Base-by-base conservation (phyloP, 1,140 invertebrate species). In the Ruditapes philippinarum region DNA sequence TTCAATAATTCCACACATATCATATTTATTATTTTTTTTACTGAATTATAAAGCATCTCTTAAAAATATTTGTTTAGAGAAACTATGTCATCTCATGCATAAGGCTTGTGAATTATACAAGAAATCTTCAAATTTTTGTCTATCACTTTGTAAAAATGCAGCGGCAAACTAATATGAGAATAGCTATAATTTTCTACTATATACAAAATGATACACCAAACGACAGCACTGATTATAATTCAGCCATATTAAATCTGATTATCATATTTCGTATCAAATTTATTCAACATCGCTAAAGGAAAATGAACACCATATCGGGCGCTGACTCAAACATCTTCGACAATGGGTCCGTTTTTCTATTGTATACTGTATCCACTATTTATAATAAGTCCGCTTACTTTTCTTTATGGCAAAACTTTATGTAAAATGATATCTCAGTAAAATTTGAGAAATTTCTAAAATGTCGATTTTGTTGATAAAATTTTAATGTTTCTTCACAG, bases 391-490 rank as follows among this genome's bases (percentile, higher is more conserved):
- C 40, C 40, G 73, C 73, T 76, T 49, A 25, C 5, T 45, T 76
- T 76, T 49, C 40, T 49, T 76, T 76, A 51, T 49, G 19, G 33
- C 19, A n/a, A 49, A 17, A 31, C 17, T n/a, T n/a, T 51, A 25
- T 76, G 33, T 28, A 51, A 49, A 51, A 49, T 33, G 73, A 76
- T 49, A 76, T 76, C 28, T 49, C 33, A 38, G 65, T 70, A 70
- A 38, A 76, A 76, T 76, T 51, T 54, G 45, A 36, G 45, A 78
- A 78, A 78, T 51, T 78, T 78, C 74, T 78, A 78, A 78, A 78
- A 78, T 78, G 42, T 78, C 49, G 74, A 78, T 78, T 78, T 17
- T 51, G 74, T 78, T 78, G 74, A 78, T 78, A 78, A 78, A 33
- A 36, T 51, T 78, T 33, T 78, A 78, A 78, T 78, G 45, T 54